Evolutionary conservation across 2,113 vertebrate species (phyloP).

Genomic region (human): GRCh38 chr11:67810501-67811000

Average conservation of each 20-base stretch:
- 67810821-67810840: not conserved
- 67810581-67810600: too few species aligned
- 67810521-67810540: too few species aligned
- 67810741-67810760: not conserved
- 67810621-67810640: too few species aligned
- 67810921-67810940: not conserved
- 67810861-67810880: not conserved
- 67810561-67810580: too few species aligned
- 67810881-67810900: not conserved
- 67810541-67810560: too few species aligned
- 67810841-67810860: not conserved
- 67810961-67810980: not conserved
- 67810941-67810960: conserved; percentile 54
- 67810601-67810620: too few species aligned
- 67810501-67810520: too few species aligned
- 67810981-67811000: not conserved
- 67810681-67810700: too few species aligned
- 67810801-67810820: not conserved
- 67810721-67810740: not conserved
- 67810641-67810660: too few species aligned
- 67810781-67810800: not conserved
- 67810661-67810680: too few species aligned
- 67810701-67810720: too few species aligned
- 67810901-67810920: not conserved
- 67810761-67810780: not conserved